These are phyloP conservation scores for Callipepla squamata DNA, from an alignment of 2,113 vertebrate genomes.

Conservation along the genomic window DNA sequence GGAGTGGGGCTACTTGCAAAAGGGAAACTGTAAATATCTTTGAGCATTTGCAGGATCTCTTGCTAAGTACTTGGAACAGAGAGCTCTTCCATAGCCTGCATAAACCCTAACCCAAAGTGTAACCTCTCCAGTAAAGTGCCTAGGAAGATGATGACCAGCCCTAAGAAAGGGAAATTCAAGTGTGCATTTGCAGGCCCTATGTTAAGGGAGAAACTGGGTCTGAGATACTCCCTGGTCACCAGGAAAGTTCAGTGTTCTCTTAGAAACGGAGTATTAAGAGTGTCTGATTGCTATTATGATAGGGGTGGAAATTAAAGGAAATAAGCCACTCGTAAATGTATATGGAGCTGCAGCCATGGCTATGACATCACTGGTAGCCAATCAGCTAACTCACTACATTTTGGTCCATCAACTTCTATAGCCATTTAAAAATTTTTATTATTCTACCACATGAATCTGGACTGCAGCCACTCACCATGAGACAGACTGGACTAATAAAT, in stretches of 20 bases:
- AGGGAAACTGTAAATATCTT: constrained; percentile 18
- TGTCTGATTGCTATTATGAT: constrained; percentile 9
- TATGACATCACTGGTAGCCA: constrained; percentile 61
- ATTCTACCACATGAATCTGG: constrained; percentile 70
- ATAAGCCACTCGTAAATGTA: constrained; percentile 55
- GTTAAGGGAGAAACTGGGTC: not conserved
- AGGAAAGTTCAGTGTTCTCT: not conserved
- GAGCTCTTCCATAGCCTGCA: not conserved
- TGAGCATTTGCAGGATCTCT: not conserved
- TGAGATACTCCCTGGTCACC: not conserved
- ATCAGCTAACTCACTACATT: constrained; percentile 34
- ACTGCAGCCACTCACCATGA: constrained; percentile 60
- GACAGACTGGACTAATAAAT: constrained; percentile 72
- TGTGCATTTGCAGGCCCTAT: not conserved
- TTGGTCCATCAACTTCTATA: constrained; percentile 59
- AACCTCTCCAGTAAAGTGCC: not conserved
- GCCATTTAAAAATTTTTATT: constrained; percentile 57
- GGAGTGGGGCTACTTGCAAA: constrained; percentile 20
- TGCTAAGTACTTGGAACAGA: constrained; percentile 19
- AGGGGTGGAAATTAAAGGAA: constrained; percentile 38
- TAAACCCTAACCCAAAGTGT: not conserved
- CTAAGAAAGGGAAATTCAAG: not conserved
- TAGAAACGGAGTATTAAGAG: not conserved
- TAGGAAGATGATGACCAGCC: not conserved
- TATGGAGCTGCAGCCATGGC: constrained; percentile 2